Conservation (phyloP, 1,140 invertebrate genomes). For the Bombus ignitus region DNA sequence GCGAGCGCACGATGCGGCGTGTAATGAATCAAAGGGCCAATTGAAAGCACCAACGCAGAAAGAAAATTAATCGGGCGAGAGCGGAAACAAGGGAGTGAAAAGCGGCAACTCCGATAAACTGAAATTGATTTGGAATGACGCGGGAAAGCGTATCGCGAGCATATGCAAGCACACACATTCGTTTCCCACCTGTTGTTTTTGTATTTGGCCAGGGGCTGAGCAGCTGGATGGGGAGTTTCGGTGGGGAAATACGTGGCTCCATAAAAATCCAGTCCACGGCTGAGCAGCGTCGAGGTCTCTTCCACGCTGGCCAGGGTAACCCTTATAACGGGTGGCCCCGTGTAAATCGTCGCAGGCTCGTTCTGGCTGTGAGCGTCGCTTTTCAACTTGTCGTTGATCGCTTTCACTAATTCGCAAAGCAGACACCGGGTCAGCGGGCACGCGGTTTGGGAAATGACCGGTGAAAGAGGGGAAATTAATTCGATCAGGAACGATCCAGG, state of each 20-base stretch:
- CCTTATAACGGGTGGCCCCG: slow-evolving; percentile 85
- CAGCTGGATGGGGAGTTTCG: slow-evolving; percentile 86
- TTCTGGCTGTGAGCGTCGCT: slow-evolving; percentile 81
- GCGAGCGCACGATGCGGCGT: not conserved
- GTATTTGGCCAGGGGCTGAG: slow-evolving; percentile 81
- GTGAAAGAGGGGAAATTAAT: not conserved
- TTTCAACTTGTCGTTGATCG: slow-evolving; percentile 80
- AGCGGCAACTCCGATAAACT: slow-evolving; percentile 12
- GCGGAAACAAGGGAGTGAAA: not conserved
- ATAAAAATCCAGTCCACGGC: slow-evolving; percentile 92
- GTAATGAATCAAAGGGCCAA: not conserved
- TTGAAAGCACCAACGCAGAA: not conserved
- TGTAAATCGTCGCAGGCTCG: slow-evolving; percentile 83
- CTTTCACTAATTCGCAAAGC: slow-evolving; percentile 74
- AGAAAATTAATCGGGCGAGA: not conserved
- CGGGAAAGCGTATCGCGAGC: slow-evolving; percentile 13
- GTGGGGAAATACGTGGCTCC: slow-evolving; percentile 93
- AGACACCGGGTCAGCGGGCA: slow-evolving; percentile 33
- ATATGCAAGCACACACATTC: slow-evolving; percentile 45
- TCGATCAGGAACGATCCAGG: not conserved
- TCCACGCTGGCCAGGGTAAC: slow-evolving; percentile 91
- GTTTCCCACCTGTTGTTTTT: slow-evolving; percentile 82
- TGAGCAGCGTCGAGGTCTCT: slow-evolving; percentile 90
- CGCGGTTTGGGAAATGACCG: slow-evolving; percentile 25
- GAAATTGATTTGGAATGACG: slow-evolving; percentile 41